Conservation (phyloP, 2,797 vertebrate species). For the Acrocephalus scirpaceus region DNA sequence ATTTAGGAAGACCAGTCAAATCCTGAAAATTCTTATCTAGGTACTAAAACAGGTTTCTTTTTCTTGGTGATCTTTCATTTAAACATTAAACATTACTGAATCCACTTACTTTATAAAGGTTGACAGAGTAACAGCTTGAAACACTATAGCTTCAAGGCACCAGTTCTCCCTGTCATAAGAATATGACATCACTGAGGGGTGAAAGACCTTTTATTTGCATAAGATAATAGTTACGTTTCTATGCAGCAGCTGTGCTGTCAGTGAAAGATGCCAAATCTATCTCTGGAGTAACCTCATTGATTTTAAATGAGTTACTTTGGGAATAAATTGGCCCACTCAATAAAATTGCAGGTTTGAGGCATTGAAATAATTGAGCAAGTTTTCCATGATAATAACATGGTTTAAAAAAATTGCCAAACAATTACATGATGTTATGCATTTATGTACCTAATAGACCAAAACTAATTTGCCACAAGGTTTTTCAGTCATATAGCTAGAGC, state of each 20-base stretch:
- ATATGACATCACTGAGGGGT: slow-evolving; percentile 39
- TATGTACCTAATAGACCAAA: not conserved
- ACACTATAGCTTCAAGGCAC: slow-evolving; percentile 33
- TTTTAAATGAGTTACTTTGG: slow-evolving; percentile 52
- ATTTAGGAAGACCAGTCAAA: not conserved
- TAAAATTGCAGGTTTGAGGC: slow-evolving; percentile 37
- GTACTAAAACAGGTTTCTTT: not conserved
- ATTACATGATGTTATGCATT: not conserved
- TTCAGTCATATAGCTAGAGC: not conserved
- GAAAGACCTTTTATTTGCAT: slow-evolving; percentile 62
- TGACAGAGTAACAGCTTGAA: slow-evolving; percentile 54
- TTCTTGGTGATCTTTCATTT: not conserved
- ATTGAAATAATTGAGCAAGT: slow-evolving; percentile 41
- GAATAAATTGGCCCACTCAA: slow-evolving; percentile 27
- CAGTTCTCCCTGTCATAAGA: slow-evolving; percentile 16
- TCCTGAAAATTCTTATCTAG: not conserved
- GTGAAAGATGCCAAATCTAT: slow-evolving; percentile 50
- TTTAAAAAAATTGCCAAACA: not conserved
- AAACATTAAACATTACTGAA: not conserved
- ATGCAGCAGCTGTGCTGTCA: slow-evolving; percentile 61
- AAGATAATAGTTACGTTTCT: slow-evolving; percentile 41
- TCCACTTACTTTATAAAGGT: slow-evolving; percentile 17
- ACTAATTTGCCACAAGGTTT: not conserved
- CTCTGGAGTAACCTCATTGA: slow-evolving; percentile 44
- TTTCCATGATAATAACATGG: not conserved